Percentiles rank a stretch among this genome's conserved stretches.
These are phyloP conservation scores for Pipra filicauda DNA, from an alignment of 2,113 vertebrate species.

Conservation along the genomic window DNA sequence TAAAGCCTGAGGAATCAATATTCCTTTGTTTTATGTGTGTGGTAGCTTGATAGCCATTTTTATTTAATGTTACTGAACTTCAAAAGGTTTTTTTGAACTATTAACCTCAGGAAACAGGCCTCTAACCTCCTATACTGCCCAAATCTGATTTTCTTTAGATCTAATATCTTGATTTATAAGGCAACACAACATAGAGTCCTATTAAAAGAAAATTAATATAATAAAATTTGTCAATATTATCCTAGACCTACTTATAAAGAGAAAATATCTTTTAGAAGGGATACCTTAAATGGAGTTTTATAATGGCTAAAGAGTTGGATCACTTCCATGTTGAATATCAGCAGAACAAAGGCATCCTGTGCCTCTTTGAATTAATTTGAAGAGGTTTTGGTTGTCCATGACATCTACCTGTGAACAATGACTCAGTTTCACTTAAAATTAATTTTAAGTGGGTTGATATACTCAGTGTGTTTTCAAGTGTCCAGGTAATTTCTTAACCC, in stretches of 20 bases:
- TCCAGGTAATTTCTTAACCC: neutral
- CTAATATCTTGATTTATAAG: neutral
- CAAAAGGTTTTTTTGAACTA: neutral
- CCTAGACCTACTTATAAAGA: neutral
- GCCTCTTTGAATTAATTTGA: neutral
- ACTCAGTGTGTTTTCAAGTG: neutral
- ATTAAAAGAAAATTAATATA: neutral
- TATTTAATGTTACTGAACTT: neutral
- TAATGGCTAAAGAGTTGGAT: neutral
- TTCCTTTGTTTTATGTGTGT: neutral
- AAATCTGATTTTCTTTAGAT: neutral
- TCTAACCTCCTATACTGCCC: neutral
- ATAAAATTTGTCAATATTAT: neutral
- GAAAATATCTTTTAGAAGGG: neutral
- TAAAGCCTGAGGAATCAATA: constrained; percentile 17
- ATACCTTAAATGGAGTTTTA: neutral
- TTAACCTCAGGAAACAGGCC: neutral
- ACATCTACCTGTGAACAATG: neutral
- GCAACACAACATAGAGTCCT: neutral
- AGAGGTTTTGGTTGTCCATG: neutral
- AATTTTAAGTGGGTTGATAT: neutral
- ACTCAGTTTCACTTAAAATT: neutral
- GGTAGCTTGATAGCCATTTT: neutral
- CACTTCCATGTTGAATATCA: neutral
- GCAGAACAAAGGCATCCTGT: neutral